Evolutionary conservation across 2,888 invertebrate species (phyloP).

Genomic region (Tridacna crocea): DNA sequence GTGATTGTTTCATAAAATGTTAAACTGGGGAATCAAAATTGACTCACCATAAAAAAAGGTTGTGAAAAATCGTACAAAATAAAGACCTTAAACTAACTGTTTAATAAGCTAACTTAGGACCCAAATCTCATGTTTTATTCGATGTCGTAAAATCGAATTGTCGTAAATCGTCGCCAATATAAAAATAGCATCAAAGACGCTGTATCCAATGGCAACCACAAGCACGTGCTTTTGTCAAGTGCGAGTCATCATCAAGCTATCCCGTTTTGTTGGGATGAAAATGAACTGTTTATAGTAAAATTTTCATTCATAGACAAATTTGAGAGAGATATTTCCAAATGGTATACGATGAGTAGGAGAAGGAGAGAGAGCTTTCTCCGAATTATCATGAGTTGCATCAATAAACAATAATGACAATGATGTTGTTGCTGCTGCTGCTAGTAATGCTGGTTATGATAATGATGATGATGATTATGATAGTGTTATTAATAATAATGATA

Average conservation of each 20-base stretch:
- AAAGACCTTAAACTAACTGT: slow-evolving; percentile 5
- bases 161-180: slow-evolving; percentile 13
- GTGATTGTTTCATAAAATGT: too few species aligned
- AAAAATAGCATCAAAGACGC: slow-evolving; percentile 19
- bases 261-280: neutral
- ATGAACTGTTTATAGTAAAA: slow-evolving; percentile 6
- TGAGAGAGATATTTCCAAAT: neutral
- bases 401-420: too few species aligned
- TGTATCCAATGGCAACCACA: slow-evolving; percentile 23
- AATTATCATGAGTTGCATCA: too few species aligned
- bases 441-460: too few species aligned
- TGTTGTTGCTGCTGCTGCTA: too few species aligned
- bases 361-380: too few species aligned
- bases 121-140: slow-evolving; percentile 23
- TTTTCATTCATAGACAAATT: neutral
- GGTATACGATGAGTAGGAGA: too few species aligned
- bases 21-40: too few species aligned
- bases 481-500: too few species aligned
- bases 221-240: slow-evolving; percentile 22
- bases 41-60: too few species aligned
- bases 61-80: neutral
- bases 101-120: slow-evolving; percentile 16
- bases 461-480: too few species aligned
- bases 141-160: slow-evolving; percentile 23
- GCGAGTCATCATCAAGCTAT: slow-evolving; percentile 11